A percentile compares a stretch with the other conserved stretches of the same genome.
These are phyloP conservation scores for Tetramorium bicarinatum DNA, from an alignment of 2,888 invertebrate species.

Conservation along the genomic window DNA sequence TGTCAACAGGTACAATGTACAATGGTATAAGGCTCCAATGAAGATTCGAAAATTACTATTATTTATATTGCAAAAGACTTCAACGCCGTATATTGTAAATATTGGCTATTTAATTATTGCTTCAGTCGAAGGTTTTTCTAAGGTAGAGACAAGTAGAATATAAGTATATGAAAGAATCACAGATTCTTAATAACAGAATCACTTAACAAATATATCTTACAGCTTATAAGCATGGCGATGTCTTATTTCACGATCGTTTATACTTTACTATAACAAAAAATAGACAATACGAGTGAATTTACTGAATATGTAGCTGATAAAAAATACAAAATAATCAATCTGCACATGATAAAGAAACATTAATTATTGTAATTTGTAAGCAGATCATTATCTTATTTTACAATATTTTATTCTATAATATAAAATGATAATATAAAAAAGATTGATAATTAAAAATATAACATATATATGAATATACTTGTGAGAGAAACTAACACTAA, in stretches of 20 bases:
- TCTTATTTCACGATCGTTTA: slow-evolving; percentile 51
- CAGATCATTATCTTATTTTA: neutral
- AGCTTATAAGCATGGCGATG: slow-evolving; percentile 28
- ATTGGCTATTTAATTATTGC: slow-evolving; percentile 1
- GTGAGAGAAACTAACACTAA: neutral
- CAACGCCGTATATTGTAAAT: neutral
- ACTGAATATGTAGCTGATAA: neutral
- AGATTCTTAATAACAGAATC: neutral
- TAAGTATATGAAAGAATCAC: neutral
- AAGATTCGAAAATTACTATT: slow-evolving; percentile 21
- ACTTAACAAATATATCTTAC: slow-evolving; percentile 5
- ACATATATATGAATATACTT: neutral
- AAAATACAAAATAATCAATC: neutral
- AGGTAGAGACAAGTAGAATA: slow-evolving; percentile 2
- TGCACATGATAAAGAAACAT: neutral
- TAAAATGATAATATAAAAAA: neutral
- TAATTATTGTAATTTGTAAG: neutral
- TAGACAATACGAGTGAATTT: neutral
- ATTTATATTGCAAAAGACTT: slow-evolving; percentile 33
- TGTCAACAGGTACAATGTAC: slow-evolving; percentile 18
- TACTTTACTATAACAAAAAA: neutral
- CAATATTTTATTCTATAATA: neutral
- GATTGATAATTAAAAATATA: neutral
- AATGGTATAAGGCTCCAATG: slow-evolving; percentile 35
- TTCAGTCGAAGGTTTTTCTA: slow-evolving; percentile 38